These are phyloP conservation scores for Rhamphomyia laevipes DNA, from an alignment of 2,888 invertebrate genomes.

Conservation along the genomic window DNA sequence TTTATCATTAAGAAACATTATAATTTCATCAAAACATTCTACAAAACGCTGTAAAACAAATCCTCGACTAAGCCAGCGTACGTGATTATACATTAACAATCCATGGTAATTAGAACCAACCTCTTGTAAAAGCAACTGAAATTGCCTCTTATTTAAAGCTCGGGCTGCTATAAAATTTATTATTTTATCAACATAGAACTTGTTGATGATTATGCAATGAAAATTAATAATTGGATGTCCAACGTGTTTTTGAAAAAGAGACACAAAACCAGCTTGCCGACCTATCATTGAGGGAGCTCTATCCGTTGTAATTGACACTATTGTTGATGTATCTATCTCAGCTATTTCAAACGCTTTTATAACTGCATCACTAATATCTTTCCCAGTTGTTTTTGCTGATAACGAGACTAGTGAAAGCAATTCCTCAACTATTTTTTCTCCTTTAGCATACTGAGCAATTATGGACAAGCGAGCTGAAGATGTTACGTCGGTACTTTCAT, in stretches of 20 bases:
- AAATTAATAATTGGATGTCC: not conserved
- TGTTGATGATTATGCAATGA: not conserved
- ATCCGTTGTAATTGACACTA: conserved; percentile 18
- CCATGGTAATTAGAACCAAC: conserved; percentile 2
- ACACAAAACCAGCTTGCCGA: conserved; percentile 15
- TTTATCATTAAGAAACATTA: too few relatives aligned
- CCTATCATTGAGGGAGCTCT: conserved; percentile 19
- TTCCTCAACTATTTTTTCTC: not conserved
- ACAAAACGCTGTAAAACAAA: not conserved
- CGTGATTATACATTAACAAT: too few relatives aligned
- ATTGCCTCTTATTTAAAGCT: conserved; percentile 4
- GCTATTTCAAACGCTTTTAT: not conserved
- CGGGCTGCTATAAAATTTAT: conserved; percentile 5
- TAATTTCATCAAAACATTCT: not conserved
- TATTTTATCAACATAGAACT: conserved; percentile 1
- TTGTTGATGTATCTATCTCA: not conserved
- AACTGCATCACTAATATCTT: not conserved
- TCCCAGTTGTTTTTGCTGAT: not conserved
- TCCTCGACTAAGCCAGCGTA: not conserved
- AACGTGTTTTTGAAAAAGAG: not conserved
- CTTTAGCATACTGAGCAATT: not conserved
- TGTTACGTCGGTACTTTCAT: not conserved
- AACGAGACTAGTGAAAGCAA: not conserved
- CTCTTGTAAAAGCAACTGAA: conserved; percentile 4
- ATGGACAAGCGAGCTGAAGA: not conserved